These are phyloP conservation scores for Anser brachyrhynchus DNA, from an alignment of 2,113 vertebrate species.

Conservation along the genomic window DNA sequence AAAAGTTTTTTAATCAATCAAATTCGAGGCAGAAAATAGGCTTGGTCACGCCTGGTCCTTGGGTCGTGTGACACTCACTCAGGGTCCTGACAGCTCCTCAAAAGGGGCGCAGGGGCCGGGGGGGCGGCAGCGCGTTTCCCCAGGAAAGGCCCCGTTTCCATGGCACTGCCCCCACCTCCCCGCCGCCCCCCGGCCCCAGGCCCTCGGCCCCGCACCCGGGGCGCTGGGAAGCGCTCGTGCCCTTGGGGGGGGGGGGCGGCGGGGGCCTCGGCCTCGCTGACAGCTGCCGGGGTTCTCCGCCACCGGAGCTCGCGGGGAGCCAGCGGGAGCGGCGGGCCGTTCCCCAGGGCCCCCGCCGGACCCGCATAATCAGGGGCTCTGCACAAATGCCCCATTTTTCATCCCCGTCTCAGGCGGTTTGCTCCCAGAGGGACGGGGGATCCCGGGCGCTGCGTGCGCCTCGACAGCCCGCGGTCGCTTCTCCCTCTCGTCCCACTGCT, in stretches of 20 bases:
- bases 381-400: conserved; percentile 81
- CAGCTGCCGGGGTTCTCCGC: conserved; percentile 83
- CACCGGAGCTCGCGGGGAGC: conserved; percentile 77
- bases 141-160: conserved; percentile 93
- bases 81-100: conserved; percentile 95
- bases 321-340: conserved; percentile 71
- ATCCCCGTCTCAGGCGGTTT: conserved; percentile 60
- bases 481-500: background rate
- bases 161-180: conserved; percentile 85
- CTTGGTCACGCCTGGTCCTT: conserved; percentile 95
- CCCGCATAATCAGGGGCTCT: conserved; percentile 77
- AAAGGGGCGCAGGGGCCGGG: conserved; percentile 75
- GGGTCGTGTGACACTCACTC: conserved; percentile 94
- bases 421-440: conserved; percentile 5
- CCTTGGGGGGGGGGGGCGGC: conserved; percentile 72
- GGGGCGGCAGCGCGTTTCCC: conserved; percentile 89
- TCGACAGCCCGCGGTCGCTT: accelerated
- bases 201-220: conserved; percentile 81
- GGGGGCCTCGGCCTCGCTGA: conserved; percentile 75
- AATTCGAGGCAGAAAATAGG: conserved; percentile 98
- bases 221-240: conserved; percentile 23
- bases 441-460: background rate
- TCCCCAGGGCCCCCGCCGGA: conserved; percentile 74
- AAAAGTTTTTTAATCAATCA: conserved; percentile 99
- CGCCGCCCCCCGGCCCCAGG: conserved; percentile 78